Evolutionary conservation across 2,888 invertebrate genomes (phyloP), one percentile per base, ranked within the genome.

Genomic region (Leucoma salicis): DNA sequence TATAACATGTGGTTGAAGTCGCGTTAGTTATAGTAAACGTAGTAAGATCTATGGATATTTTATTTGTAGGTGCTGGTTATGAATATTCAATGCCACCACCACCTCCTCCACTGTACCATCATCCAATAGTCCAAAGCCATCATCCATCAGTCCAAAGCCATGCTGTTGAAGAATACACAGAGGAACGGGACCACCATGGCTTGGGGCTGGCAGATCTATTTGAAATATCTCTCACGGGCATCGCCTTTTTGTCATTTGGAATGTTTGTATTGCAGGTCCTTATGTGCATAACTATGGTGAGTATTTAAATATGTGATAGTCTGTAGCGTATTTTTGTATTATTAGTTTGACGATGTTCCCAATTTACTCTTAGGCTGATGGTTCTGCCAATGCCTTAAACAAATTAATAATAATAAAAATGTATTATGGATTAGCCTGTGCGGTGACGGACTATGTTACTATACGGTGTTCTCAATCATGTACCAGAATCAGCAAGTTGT

Each of bases 241-340:
- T 96, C 25, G 96, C 96, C 0, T 96, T 94, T 66, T 75, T 96
- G 7, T 94, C 95, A 0, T 96, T 96, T 62, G 95, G 95, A 18
- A 92, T 95, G 87, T 96, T 96, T 60, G 87, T 95, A 10, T 87
- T 96, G 32, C 95, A 96, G 73, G 92, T 96, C 10, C 87, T 95
- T 6, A 94, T 96, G 93, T 94, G 94, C 66, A 93, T 95, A 35
- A 91, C 92, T 59, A 87, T 90, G 84, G 94, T 94, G 66, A 78
- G 89, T 70, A 18, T 8, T 46, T 8, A 21, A 2, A 21, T 21
- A 21, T 5, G n/a, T n/a, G n/a, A n/a, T n/a, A n/a, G n/a, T n/a
- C n/a, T n/a, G n/a, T n/a, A n/a, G n/a, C n/a, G n/a, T n/a, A n/a
- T n/a, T n/a, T n/a, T n/a, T n/a, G n/a, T n/a, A n/a, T n/a, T n/a